A percentile compares a stretch with the other conserved stretches of the same genome.
phyloP scores from a whole-genome alignment of 2,888 invertebrate species.

The Dromius quadrimaculatus region DNA sequence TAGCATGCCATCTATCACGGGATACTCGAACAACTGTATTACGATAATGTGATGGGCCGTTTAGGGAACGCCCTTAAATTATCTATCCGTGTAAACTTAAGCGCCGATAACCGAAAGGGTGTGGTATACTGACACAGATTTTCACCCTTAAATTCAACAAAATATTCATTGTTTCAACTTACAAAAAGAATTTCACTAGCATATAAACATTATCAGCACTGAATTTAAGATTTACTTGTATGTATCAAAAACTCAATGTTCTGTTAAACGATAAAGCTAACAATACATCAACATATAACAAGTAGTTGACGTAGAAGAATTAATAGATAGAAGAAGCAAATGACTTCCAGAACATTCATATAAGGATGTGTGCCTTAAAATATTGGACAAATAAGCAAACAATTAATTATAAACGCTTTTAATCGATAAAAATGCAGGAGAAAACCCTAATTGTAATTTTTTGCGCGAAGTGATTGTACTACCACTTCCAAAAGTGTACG shows the following conservation, averaged over 20 bases:
- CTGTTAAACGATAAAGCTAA: conserved; percentile 44
- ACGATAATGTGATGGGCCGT: conserved; percentile 49
- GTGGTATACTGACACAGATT: conserved; percentile 1
- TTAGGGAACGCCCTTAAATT: conserved; percentile 46
- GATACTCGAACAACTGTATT: conserved; percentile 52
- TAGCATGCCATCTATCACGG: conserved; percentile 52
- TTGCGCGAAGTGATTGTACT: too few relatives aligned
- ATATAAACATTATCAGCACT: too few relatives aligned
- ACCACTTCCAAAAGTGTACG: too few relatives aligned
- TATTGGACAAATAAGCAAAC: too few relatives aligned
- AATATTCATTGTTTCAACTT: background rate
- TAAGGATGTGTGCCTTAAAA: too few relatives aligned
- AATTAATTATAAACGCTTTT: too few relatives aligned
- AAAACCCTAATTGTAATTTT: too few relatives aligned
- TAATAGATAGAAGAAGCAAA: too few relatives aligned
- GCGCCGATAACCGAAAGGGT: conserved; percentile 19
- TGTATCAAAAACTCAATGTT: conserved; percentile 38
- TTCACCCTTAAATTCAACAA: background rate
- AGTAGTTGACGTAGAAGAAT: too few relatives aligned
- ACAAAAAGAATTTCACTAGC: too few relatives aligned
- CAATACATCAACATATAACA: conserved; percentile 44
- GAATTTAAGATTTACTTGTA: background rate
- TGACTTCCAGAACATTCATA: too few relatives aligned
- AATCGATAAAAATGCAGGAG: too few relatives aligned
- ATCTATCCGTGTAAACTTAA: conserved; percentile 35